Conservation (phyloP, 1,140 invertebrate genomes). For the Lepidotrigona ventralis region DNA sequence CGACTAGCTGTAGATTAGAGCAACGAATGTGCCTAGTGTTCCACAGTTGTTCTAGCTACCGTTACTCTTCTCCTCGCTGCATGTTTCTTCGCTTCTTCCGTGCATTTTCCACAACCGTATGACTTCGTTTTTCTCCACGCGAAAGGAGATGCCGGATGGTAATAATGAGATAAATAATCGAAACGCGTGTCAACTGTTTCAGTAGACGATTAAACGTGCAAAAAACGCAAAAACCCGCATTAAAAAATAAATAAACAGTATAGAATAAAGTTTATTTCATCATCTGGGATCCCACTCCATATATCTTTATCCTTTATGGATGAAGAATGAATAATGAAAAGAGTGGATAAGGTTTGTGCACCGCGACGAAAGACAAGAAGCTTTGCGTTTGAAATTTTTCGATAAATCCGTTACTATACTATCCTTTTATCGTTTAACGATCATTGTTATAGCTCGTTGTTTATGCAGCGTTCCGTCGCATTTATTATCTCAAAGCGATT, state of each 20-base stretch:
- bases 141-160: neutral
- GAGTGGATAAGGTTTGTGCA: too few species aligned
- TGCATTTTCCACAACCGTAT: conserved; percentile 22
- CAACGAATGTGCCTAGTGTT: conserved; percentile 7
- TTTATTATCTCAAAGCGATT: conserved; percentile 8
- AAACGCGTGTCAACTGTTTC: neutral
- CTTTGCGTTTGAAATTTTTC: neutral
- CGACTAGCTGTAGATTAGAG: conserved; percentile 6
- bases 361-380: neutral
- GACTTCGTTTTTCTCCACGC: neutral
- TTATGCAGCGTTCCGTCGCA: neutral
- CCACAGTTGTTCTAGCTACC: conserved; percentile 31
- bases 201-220: neutral
- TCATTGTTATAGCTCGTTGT: neutral
- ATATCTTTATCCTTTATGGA: too few species aligned
- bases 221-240: too few species aligned
- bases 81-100: neutral
- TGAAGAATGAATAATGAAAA: too few species aligned
- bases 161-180: conserved; percentile 23
- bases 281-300: too few species aligned
- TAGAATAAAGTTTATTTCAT: neutral
- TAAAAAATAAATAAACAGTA: neutral
- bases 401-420: too few species aligned
- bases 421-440: neutral
- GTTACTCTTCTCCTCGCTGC: conserved; percentile 7